Evolutionary conservation across 2,888 invertebrate species (phyloP).

Genomic region (Pterostichus madidus): DNA sequence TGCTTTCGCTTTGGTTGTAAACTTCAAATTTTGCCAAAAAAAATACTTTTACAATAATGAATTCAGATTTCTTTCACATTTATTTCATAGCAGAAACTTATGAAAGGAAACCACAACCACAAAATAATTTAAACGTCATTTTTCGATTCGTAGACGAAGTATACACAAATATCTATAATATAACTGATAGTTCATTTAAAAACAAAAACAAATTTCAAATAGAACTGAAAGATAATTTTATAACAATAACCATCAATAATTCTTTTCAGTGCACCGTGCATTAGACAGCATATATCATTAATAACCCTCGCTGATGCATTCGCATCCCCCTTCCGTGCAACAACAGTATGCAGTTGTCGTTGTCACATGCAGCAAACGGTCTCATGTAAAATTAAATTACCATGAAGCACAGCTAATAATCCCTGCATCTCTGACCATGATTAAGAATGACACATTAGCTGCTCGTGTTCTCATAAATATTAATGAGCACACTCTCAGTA

Average conservation of each 20-base stretch:
- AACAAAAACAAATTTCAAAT: neutral
- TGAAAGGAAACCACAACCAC: too few relatives aligned
- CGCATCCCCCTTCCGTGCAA: neutral
- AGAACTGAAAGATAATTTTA: slow-evolving; percentile 21
- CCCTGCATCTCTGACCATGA: slow-evolving; percentile 65
- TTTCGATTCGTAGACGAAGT: too few relatives aligned
- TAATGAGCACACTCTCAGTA: slow-evolving; percentile 38
- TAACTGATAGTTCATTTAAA: neutral
- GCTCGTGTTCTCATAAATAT: slow-evolving; percentile 63
- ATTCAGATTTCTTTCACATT: too few relatives aligned
- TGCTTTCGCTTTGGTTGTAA: too few relatives aligned
- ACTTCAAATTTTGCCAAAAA: too few relatives aligned
- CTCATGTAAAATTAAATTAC: slow-evolving; percentile 65
- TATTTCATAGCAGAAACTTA: too few relatives aligned
- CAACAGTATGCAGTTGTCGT: slow-evolving; percentile 45
- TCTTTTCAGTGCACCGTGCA: slow-evolving; percentile 8
- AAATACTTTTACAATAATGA: too few relatives aligned
- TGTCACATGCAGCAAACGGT: slow-evolving; percentile 57
- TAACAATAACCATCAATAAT: slow-evolving; percentile 27
- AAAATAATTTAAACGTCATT: too few relatives aligned
- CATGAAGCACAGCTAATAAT: slow-evolving; percentile 65
- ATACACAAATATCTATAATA: too few relatives aligned
- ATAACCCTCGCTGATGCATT: neutral
- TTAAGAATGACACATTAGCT: slow-evolving; percentile 66
- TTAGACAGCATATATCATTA: slow-evolving; percentile 44